phyloP scores from a whole-genome alignment of 2,888 invertebrate species.

The Empis livida region DNA sequence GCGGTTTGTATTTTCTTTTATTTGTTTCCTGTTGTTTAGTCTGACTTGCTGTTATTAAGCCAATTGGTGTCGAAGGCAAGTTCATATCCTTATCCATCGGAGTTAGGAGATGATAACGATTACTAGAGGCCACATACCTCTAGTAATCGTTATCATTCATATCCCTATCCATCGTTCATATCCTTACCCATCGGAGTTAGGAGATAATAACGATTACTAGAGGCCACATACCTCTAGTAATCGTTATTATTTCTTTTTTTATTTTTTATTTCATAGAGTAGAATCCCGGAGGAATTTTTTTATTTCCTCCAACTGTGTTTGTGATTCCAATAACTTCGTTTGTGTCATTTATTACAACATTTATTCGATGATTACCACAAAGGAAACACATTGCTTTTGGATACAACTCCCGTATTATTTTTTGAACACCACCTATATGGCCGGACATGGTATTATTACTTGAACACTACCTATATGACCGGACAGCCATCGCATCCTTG shows the following conservation, averaged over 20 bases:
- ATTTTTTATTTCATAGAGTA: not conserved
- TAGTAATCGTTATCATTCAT: too few relatives aligned
- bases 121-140: too few relatives aligned
- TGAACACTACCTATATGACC: slow-evolving; percentile 19
- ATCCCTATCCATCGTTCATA: too few relatives aligned
- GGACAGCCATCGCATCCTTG: slow-evolving; percentile 20
- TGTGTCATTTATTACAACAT: slow-evolving; percentile 17
- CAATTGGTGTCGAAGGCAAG: too few relatives aligned
- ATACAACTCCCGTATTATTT: slow-evolving; percentile 17
- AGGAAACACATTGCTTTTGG: slow-evolving; percentile 17
- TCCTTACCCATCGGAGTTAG: not conserved
- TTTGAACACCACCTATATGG: slow-evolving; percentile 18
- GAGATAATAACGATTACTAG: too few relatives aligned
- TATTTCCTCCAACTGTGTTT: slow-evolving; percentile 17
- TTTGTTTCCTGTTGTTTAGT: too few relatives aligned
- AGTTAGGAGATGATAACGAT: too few relatives aligned
- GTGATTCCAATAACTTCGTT: slow-evolving; percentile 16
- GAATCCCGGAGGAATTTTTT: slow-evolving; percentile 14
- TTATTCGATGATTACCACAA: slow-evolving; percentile 19
- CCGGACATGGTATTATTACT: slow-evolving; percentile 19
- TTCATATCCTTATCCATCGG: too few relatives aligned
- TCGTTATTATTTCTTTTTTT: too few relatives aligned
- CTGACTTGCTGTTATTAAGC: too few relatives aligned
- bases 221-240: too few relatives aligned
- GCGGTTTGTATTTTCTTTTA: too few relatives aligned